phyloP scores from a whole-genome alignment of 2,797 vertebrate species.

The Esox lucius region DNA sequence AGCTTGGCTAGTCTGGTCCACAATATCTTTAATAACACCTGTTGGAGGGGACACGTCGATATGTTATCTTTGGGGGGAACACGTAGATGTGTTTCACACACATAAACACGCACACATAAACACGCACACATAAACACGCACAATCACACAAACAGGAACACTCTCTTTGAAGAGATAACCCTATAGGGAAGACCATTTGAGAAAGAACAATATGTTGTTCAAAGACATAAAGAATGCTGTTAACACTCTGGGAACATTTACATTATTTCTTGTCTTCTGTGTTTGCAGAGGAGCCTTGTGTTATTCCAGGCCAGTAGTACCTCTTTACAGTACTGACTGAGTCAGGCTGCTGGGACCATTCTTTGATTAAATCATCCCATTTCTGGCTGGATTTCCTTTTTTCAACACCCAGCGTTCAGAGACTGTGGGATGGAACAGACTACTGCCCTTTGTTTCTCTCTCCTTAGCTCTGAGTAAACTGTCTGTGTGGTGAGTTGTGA shows the following conservation, averaged over 20 bases:
- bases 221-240: not conserved
- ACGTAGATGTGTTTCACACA: not conserved
- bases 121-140: constrained; percentile 3
- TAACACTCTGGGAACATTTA: too few species aligned
- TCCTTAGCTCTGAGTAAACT: not conserved
- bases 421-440: not conserved
- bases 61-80: too few species aligned
- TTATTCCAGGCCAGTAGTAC: constrained; percentile 41
- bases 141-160: constrained; percentile 7
- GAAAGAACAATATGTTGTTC: constrained; percentile 24
- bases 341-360: constrained; percentile 37
- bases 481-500: constrained; percentile 25
- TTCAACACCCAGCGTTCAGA: not conserved
- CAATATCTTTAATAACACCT: not conserved
- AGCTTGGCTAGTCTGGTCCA: not conserved
- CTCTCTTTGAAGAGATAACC: constrained; percentile 12
- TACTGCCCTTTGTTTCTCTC: not conserved
- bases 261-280: constrained; percentile 19
- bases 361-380: constrained; percentile 30
- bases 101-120: not conserved
- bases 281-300: constrained; percentile 41
- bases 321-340: constrained; percentile 38
- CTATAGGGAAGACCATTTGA: constrained; percentile 43
- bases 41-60: not conserved
- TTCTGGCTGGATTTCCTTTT: not conserved